Conservation (phyloP, 1,140 invertebrate genomes). For the Drosophila pachea region DNA sequence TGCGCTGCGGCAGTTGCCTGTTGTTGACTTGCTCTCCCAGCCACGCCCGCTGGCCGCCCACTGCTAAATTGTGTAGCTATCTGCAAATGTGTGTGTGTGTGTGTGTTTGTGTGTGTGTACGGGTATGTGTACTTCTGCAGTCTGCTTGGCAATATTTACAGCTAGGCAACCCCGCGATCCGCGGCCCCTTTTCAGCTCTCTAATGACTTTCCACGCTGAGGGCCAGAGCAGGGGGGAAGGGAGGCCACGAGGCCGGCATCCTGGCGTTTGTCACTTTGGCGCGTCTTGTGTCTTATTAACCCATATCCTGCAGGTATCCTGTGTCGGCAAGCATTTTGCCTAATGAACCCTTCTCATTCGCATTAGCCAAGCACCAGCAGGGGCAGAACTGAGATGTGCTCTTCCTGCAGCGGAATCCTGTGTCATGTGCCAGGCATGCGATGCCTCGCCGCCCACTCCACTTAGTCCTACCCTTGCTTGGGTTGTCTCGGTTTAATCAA, state of each 20-base stretch:
- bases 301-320: slow-evolving; percentile 58
- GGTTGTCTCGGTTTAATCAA: slow-evolving; percentile 61
- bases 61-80: slow-evolving; percentile 23
- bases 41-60: slow-evolving; percentile 4
- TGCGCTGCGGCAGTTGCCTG: slow-evolving; percentile 74
- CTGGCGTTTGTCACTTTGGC: slow-evolving; percentile 41
- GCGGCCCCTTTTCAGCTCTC: slow-evolving; percentile 29
- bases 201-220: slow-evolving; percentile 62
- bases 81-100: not conserved
- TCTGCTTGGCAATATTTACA: slow-evolving; percentile 41
- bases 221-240: not conserved
- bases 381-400: not conserved
- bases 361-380: slow-evolving; percentile 2
- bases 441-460: slow-evolving; percentile 17
- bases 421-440: slow-evolving; percentile 16
- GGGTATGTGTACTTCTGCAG: slow-evolving; percentile 36
- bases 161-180: slow-evolving; percentile 15
- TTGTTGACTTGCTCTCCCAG: slow-evolving; percentile 45
- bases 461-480: no score
- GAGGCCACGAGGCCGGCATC: not conserved
- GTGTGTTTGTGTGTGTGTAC: slow-evolving; percentile 25
- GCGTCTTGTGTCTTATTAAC: slow-evolving; percentile 69
- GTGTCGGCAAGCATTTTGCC: slow-evolving; percentile 50
- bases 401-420: slow-evolving; percentile 22
- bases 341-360: slow-evolving; percentile 65